Base-by-base conservation (phyloP, 2,888 invertebrate species). In the Andrena camellia region DNA sequence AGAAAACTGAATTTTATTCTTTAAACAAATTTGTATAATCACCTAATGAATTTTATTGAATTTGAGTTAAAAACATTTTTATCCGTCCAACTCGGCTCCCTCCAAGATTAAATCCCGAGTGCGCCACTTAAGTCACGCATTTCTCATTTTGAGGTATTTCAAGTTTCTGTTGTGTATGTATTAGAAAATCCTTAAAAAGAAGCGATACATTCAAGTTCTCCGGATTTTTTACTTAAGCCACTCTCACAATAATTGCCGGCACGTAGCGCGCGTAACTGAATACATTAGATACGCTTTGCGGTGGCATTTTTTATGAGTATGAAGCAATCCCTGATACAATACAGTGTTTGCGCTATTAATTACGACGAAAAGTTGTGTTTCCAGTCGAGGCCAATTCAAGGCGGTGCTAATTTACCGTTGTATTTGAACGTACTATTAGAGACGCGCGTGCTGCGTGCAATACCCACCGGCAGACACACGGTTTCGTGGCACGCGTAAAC, bases 341-440 rank as follows among this genome's bases (percentile, higher is more conserved):
- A 42, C 62, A 48, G 48, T 69, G 67, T 83, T 83, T 78, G 70
- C 67, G 52, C 33, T 42, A 64, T 50, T 68, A 73, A 83, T 83
- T 83, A 83, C 77, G 54, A 48, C 23, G 31, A 68, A 79, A 76
- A 64, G 29, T 66, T 60, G 73, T 70, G 68, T 63, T 68, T 66
- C 69, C 42, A 33, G 73, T 31, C 64, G 73, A 74, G 29, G 81
- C 66, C 76, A 73, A 81, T 85, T 81, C 68, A 72, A 67, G 81
- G 70, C 73, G 83, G 80, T 80, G 86, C 82, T 87, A 88, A 88
- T 88, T 88, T 82, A 80, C 78, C 82, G 84, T 83, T 83, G 82
- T 88, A 80, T 86, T 86, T 86, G 83, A 82, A 82, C 81, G 82
- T 88, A 78, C 74, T 81, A 85, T 86, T 89, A 88, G 86, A 85